These are phyloP conservation scores for Saccostrea cuccullata DNA, from an alignment of 1,140 invertebrate genomes.

Conservation along the genomic window DNA sequence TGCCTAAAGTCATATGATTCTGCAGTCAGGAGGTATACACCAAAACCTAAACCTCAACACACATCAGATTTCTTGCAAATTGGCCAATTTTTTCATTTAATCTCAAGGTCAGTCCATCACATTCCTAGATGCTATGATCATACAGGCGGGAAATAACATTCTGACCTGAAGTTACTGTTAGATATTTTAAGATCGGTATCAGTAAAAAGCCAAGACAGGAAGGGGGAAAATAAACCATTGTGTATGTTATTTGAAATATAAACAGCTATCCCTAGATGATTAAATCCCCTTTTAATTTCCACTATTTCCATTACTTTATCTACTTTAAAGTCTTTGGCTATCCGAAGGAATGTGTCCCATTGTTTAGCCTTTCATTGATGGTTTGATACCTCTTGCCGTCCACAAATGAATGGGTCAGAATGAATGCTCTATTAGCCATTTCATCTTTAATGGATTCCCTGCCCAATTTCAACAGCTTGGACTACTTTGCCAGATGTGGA, in stretches of 20 bases:
- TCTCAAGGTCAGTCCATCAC: conserved; percentile 5
- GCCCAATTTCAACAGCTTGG: neutral
- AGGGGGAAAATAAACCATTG: neutral
- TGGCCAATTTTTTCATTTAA: neutral
- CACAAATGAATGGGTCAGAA: neutral
- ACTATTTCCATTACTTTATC: neutral
- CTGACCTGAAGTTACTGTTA: conserved; percentile 10
- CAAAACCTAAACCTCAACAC: too few relatives aligned
- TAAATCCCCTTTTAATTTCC: conserved; percentile 6
- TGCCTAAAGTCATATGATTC: neutral
- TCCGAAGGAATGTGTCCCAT: conserved; percentile 18
- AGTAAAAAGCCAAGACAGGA: neutral
- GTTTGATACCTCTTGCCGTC: too few relatives aligned
- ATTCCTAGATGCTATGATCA: neutral
- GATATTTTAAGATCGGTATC: conserved; percentile 9
- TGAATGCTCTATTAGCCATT: neutral
- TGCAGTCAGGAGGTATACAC: neutral
- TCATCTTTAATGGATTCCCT: conserved; percentile 12
- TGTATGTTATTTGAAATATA: conserved; percentile 14
- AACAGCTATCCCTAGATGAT: neutral
- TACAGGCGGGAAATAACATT: neutral
- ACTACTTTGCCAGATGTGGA: too few relatives aligned
- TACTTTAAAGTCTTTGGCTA: neutral
- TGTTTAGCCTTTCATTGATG: neutral
- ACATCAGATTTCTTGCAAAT: neutral